A percentile compares a stretch with the other conserved stretches of the same genome.
These are phyloP conservation scores for Hephaestus fuliginosus DNA, from an alignment of 2,797 vertebrate genomes.

Conservation along the genomic window DNA sequence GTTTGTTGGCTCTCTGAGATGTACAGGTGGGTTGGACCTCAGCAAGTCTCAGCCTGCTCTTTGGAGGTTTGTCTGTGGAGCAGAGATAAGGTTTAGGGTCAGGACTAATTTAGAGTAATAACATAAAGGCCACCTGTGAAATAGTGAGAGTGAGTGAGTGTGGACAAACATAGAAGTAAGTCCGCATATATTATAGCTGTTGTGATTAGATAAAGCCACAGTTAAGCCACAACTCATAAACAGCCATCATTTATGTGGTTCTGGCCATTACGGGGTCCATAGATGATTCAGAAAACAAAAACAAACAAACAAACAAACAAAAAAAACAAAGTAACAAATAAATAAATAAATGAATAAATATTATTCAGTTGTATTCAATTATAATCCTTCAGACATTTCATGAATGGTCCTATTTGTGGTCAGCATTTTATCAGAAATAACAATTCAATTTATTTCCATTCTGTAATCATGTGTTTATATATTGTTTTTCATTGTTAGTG, in stretches of 20 bases:
- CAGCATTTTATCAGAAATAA: too few species aligned
- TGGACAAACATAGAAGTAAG: neutral
- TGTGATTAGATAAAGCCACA: neutral
- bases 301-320: too few species aligned
- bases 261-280: neutral
- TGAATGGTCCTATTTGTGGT: too few species aligned
- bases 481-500: too few species aligned
- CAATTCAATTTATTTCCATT: too few species aligned
- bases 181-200: neutral
- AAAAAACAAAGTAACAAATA: too few species aligned
- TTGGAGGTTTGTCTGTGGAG: conserved; percentile 62
- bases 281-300: neutral
- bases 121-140: conserved; percentile 35
- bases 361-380: too few species aligned
- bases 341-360: too few species aligned
- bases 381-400: too few species aligned
- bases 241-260: neutral
- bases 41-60: conserved; percentile 61
- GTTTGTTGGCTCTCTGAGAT: conserved; percentile 59
- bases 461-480: too few species aligned
- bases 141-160: conserved; percentile 37
- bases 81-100: conserved; percentile 63
- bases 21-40: conserved; percentile 68
- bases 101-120: conserved; percentile 75
- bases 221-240: neutral